A percentile compares a stretch with the other conserved stretches of the same genome.
phyloP scores from a whole-genome alignment of 1,140 invertebrate genomes.

The Diorhabda elongata region DNA sequence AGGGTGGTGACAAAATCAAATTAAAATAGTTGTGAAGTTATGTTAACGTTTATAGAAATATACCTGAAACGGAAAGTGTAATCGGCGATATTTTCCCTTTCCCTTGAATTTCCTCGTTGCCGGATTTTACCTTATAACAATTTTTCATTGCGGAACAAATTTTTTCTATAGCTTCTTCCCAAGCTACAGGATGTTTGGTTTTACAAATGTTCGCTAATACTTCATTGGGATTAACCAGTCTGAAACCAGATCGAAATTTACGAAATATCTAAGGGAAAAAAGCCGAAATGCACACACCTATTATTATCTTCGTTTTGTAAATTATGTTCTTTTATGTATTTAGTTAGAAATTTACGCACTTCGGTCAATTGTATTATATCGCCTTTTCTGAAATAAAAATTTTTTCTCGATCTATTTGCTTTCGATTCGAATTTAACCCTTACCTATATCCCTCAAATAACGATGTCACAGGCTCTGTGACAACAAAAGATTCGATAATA shows the following conservation, averaged over 20 bases:
- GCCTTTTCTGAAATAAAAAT: constrained; percentile 65
- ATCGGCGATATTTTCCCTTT: constrained; percentile 77
- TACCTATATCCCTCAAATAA: constrained; percentile 60
- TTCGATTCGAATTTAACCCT: neutral
- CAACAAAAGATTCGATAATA: constrained; percentile 65
- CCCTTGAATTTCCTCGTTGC: constrained; percentile 56
- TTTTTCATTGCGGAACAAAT: constrained; percentile 71
- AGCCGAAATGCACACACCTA: constrained; percentile 35
- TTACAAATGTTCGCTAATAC: constrained; percentile 39
- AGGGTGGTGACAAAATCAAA: too few relatives aligned
- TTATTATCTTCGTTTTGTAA: constrained; percentile 54
- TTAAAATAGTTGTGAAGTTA: too few relatives aligned
- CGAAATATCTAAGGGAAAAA: too few relatives aligned
- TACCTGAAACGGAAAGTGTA: constrained; percentile 69
- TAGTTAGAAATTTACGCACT: constrained; percentile 66
- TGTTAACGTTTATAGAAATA: neutral
- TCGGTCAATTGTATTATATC: constrained; percentile 62
- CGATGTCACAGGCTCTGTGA: constrained; percentile 63
- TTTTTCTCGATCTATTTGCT: constrained; percentile 23
- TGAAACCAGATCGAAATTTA: constrained; percentile 15
- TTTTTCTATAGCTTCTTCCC: constrained; percentile 69
- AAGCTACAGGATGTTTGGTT: constrained; percentile 53
- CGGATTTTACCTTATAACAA: constrained; percentile 64
- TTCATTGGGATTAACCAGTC: constrained; percentile 55
- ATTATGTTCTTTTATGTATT: constrained; percentile 72